Conservation (phyloP, 2,888 invertebrate species). For the Dicyrtomina minuta region DNA sequence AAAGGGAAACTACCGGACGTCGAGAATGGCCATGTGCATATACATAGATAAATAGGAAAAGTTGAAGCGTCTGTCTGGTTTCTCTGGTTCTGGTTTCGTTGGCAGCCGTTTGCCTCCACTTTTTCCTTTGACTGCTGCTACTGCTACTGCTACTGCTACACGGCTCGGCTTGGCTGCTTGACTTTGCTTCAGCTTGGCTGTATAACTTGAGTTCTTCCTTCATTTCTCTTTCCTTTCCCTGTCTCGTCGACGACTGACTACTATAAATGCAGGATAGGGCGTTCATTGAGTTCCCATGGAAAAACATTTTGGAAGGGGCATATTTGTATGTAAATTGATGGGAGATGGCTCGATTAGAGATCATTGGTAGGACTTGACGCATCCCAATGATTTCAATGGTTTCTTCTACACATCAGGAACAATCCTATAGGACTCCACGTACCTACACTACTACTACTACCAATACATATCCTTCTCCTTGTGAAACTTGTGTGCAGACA, state of each 20-base stretch:
- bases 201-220: too few relatives aligned
- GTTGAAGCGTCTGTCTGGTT: not conserved
- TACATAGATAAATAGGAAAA: conserved; percentile 2
- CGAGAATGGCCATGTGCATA: not conserved
- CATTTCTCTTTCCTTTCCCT: not conserved
- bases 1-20: not conserved
- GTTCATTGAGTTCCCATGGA: conserved; percentile 6
- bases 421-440: too few relatives aligned
- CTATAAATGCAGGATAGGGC: conserved; percentile 1
- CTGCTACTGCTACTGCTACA: not conserved
- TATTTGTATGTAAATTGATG: conserved; percentile 37
- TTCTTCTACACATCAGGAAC: conserved; percentile 3
- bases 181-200: not conserved
- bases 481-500: not conserved
- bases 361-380: conserved; percentile 36
- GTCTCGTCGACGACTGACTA: not conserved
- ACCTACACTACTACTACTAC: not conserved
- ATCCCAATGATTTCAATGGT: conserved; percentile 30
- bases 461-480: not conserved
- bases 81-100: not conserved
- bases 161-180: not conserved
- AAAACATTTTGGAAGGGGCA: conserved; percentile 28
- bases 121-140: too few relatives aligned
- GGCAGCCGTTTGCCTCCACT: too few relatives aligned
- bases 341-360: conserved; percentile 36